Percentiles rank a stretch among this genome's conserved stretches.
Evolutionary conservation across 2,888 invertebrate species (phyloP).

Genomic region (Orthosia incerta): DNA sequence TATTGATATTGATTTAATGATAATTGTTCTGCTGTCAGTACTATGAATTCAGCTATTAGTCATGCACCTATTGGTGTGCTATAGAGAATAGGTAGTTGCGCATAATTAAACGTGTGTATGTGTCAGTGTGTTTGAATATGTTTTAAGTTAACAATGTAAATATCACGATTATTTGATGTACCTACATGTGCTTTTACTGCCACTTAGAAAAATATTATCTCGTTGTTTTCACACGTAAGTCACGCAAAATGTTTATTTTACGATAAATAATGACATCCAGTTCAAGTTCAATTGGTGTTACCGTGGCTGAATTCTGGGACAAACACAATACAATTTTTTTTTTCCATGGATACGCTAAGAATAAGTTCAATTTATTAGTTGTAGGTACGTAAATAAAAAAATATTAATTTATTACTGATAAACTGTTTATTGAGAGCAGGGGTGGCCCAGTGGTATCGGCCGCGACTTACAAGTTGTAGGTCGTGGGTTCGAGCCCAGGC

Average conservation of each 20-base stretch:
- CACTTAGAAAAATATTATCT: conserved; percentile 11
- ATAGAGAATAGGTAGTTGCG: conserved; percentile 37
- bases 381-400: not conserved
- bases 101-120: conserved; percentile 58
- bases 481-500: no score
- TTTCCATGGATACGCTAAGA: no score
- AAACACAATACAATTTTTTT: no score
- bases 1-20: not conserved
- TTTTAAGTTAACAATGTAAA: conserved; percentile 33
- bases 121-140: conserved; percentile 33
- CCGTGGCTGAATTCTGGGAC: no score
- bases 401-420: not conserved
- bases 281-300: no score
- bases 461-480: no score
- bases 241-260: conserved; percentile 26
- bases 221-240: conserved; percentile 30
- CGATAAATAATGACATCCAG: not conserved
- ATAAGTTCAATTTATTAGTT: not conserved
- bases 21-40: conserved; percentile 66
- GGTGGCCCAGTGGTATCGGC: no score
- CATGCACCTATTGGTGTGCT: conserved; percentile 65
- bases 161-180: conserved; percentile 41
- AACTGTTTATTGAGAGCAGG: no score
- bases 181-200: conserved; percentile 11
- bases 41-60: conserved; percentile 68